These are phyloP conservation scores for Spisula solida DNA, from an alignment of 2,888 invertebrate genomes.

Conservation along the genomic window DNA sequence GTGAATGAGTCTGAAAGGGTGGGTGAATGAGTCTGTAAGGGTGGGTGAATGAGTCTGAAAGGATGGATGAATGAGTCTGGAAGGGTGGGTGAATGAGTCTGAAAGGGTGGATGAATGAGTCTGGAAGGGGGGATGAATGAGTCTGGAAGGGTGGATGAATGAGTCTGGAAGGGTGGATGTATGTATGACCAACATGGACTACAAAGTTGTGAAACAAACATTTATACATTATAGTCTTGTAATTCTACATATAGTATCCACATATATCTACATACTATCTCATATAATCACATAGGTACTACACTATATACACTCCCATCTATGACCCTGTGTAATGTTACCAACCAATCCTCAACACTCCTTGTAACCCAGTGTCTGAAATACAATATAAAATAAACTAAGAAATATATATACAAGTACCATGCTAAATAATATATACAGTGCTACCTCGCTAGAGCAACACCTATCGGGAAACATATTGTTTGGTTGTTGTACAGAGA, in stretches of 20 bases:
- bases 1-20: neutral
- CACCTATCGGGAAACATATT: neutral
- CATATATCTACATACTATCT: neutral
- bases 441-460: neutral
- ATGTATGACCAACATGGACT: neutral
- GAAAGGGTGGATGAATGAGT: neutral
- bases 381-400: too few relatives aligned
- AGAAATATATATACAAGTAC: too few relatives aligned
- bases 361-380: too few relatives aligned
- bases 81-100: neutral
- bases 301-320: neutral
- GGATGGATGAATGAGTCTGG: neutral
- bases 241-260: neutral
- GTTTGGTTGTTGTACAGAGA: too few relatives aligned
- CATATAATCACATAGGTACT: conserved; percentile 14
- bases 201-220: neutral
- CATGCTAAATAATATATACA: neutral
- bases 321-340: too few relatives aligned
- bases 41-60: neutral
- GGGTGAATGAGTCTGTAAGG: neutral
- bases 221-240: neutral
- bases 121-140: neutral
- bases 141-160: neutral
- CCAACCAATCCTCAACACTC: too few relatives aligned
- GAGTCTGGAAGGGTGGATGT: neutral